These are phyloP conservation scores for Pheosia gnoma DNA, from an alignment of 2,888 invertebrate genomes.

Conservation along the genomic window DNA sequence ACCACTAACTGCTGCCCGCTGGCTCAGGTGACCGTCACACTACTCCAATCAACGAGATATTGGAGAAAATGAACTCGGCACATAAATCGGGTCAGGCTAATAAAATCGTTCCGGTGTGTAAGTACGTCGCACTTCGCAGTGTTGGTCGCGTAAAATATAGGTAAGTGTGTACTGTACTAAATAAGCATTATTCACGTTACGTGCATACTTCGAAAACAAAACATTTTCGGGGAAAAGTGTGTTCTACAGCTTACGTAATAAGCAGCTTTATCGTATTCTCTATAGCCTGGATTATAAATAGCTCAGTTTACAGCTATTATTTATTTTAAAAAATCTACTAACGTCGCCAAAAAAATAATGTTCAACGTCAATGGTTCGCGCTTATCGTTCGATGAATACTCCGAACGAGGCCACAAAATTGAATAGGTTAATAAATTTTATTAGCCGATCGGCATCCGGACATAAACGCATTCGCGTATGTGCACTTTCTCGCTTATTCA, in stretches of 20 bases:
- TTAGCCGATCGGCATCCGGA: conserved; percentile 46
- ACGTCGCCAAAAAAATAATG: not conserved
- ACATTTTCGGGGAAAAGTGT: too few relatives aligned
- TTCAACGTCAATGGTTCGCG: conserved; percentile 30
- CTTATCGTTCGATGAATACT: conserved; percentile 31
- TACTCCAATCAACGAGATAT: conserved; percentile 58
- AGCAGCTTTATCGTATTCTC: too few relatives aligned
- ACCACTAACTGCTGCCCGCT: conserved; percentile 48
- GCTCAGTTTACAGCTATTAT: too few relatives aligned
- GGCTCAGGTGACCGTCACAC: conserved; percentile 60
- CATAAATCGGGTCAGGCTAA: conserved; percentile 24
- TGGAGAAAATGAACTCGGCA: conserved; percentile 40
- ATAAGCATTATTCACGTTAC: too few relatives aligned
- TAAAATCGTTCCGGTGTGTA: not conserved
- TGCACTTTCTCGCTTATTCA: conserved; percentile 75
- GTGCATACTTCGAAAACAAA: too few relatives aligned
- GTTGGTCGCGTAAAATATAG: too few relatives aligned
- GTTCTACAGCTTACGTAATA: too few relatives aligned
- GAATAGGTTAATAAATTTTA: conserved; percentile 46
- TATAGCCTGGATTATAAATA: too few relatives aligned
- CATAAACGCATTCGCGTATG: conserved; percentile 32
- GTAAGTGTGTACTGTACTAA: too few relatives aligned
- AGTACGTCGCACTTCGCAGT: too few relatives aligned
- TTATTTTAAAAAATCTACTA: too few relatives aligned
- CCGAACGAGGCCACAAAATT: conserved; percentile 43